phyloP scores from a whole-genome alignment of 2,113 vertebrate species.

The Xerus inauris region DNA sequence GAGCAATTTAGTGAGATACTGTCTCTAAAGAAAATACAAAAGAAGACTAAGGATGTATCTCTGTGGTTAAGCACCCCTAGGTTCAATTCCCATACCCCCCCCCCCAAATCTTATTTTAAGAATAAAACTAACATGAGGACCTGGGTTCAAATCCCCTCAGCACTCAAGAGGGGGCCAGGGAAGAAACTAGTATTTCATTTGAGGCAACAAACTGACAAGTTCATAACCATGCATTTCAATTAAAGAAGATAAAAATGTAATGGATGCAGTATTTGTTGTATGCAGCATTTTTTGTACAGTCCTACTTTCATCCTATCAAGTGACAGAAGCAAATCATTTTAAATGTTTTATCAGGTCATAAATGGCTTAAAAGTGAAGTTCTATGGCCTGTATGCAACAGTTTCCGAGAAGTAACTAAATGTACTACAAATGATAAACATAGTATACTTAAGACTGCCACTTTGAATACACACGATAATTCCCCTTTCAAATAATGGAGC shows the following conservation, averaged over 20 bases:
- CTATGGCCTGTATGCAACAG: constrained; percentile 67
- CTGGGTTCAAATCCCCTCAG: too few relatives aligned
- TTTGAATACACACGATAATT: not conserved
- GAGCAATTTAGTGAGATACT: too few relatives aligned
- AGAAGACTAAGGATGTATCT: too few relatives aligned
- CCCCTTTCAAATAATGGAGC: not conserved
- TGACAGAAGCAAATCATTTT: not conserved
- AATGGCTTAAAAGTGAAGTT: not conserved
- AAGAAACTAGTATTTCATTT: not conserved
- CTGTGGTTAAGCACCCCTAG: too few relatives aligned
- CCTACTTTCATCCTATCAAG: not conserved
- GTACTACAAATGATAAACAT: constrained; percentile 79
- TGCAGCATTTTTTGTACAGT: not conserved
- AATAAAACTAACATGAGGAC: not conserved
- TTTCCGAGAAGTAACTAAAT: constrained; percentile 42
- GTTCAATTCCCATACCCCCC: too few relatives aligned
- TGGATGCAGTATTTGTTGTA: not conserved
- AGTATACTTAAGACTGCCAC: not conserved
- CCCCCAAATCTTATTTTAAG: not conserved
- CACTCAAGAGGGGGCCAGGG: too few relatives aligned
- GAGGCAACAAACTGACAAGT: constrained; percentile 44
- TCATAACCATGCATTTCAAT: not conserved
- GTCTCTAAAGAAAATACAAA: too few relatives aligned
- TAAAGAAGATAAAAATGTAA: not conserved
- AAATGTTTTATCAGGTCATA: not conserved